These are phyloP conservation scores for Ericerus pela DNA, from an alignment of 1,140 invertebrate species.

Conservation along the genomic window DNA sequence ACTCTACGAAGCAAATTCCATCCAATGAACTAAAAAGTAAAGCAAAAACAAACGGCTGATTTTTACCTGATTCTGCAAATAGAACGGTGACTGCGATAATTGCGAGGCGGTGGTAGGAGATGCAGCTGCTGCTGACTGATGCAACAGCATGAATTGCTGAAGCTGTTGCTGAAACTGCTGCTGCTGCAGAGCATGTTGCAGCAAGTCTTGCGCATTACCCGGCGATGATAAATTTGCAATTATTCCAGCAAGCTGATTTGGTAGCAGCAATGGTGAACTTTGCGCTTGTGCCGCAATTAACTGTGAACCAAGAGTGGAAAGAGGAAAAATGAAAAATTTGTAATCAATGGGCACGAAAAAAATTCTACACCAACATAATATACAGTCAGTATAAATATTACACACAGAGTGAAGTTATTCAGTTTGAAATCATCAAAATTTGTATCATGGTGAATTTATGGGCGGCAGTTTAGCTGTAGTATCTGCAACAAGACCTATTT, in stretches of 20 bases:
- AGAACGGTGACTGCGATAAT: conserved; percentile 50
- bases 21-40: too few species aligned
- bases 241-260: neutral
- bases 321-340: too few species aligned
- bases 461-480: too few species aligned
- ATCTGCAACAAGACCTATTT: too few species aligned
- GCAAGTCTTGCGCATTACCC: neutral
- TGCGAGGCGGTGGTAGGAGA: conserved; percentile 37
- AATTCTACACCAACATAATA: too few species aligned
- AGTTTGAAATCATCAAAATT: too few species aligned
- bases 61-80: conserved; percentile 63
- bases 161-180: conserved; percentile 49
- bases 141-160: conserved; percentile 58
- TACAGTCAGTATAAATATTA: neutral
- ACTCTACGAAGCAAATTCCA: too few species aligned
- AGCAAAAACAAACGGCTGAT: conserved; percentile 18
- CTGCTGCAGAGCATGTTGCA: conserved; percentile 35
- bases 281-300: neutral
- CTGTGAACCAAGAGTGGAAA: too few species aligned
- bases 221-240: conserved; percentile 5
- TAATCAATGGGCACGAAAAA: too few species aligned
- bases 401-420: too few species aligned
- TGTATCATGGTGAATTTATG: too few species aligned
- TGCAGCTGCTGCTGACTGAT: conserved; percentile 32
- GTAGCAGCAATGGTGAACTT: neutral